A percentile compares a stretch with the other conserved stretches of the same genome.
These are phyloP conservation scores for Nemotelus pantherinus DNA, from an alignment of 2,888 invertebrate genomes.

Conservation along the genomic window DNA sequence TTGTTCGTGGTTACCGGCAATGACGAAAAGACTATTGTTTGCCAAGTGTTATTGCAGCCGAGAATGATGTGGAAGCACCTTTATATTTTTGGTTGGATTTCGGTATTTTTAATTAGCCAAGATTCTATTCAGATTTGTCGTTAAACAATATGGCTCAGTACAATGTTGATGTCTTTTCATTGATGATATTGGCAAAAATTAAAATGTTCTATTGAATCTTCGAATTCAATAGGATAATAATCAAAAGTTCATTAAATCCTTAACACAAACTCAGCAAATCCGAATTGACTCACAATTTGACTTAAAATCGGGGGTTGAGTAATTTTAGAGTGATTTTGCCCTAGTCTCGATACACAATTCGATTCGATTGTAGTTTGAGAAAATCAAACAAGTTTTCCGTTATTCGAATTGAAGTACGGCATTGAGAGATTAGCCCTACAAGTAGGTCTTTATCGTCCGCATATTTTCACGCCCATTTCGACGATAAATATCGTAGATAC, in stretches of 20 bases:
- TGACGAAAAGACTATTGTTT: conserved; percentile 15
- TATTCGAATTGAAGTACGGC: conserved; percentile 32
- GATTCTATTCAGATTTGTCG: not conserved
- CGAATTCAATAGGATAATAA: not conserved
- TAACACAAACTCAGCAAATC: not conserved
- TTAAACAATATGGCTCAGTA: conserved; percentile 2
- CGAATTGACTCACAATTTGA: too few relatives aligned
- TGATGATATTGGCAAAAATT: too few relatives aligned
- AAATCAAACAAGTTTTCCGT: conserved; percentile 40
- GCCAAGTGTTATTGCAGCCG: too few relatives aligned
- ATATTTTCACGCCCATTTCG: conserved; percentile 63
- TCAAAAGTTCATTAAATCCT: conserved; percentile 15
- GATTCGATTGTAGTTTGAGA: conserved; percentile 36
- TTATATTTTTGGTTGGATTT: conserved; percentile 1
- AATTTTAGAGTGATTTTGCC: too few relatives aligned
- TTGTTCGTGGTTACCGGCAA: not conserved
- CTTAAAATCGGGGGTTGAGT: too few relatives aligned
- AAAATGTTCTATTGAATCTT: not conserved
- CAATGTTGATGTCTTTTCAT: not conserved
- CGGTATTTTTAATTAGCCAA: conserved; percentile 31
- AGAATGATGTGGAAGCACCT: not conserved
- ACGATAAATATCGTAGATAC: conserved; percentile 47
- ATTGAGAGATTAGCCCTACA: conserved; percentile 38
- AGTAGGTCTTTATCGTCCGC: conserved; percentile 54
- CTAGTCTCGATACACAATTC: not conserved